A percentile compares a stretch with the other conserved stretches of the same genome.
Conservation (phyloP, 2,113 vertebrate species). For the Lophochroa leadbeateri region DNA sequence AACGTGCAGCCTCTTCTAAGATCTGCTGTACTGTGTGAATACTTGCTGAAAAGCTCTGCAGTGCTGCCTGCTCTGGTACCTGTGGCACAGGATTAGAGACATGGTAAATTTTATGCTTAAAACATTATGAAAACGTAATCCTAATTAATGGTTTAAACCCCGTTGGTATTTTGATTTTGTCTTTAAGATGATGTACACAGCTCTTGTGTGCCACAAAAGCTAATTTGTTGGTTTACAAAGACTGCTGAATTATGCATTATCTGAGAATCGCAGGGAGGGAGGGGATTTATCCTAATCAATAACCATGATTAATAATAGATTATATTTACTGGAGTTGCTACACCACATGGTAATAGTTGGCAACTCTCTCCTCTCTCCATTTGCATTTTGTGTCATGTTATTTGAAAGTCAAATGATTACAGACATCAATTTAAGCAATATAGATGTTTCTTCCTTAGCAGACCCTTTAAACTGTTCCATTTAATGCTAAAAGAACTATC, state of each 20-base stretch:
- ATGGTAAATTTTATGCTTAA: neutral
- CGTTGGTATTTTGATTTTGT: neutral
- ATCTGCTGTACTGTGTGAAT: constrained; percentile 79
- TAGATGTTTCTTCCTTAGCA: constrained; percentile 12
- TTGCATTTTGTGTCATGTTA: constrained; percentile 11
- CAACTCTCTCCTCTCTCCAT: neutral
- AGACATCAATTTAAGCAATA: constrained; percentile 25
- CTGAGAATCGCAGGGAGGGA: constrained; percentile 9
- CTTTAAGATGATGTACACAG: neutral
- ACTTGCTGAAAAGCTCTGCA: constrained; percentile 68
- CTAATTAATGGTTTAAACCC: constrained; percentile 33
- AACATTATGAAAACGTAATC: neutral
- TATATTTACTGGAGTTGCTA: constrained; percentile 29
- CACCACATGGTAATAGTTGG: neutral
- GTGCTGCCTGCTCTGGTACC: constrained; percentile 60
- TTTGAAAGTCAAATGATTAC: constrained; percentile 51
- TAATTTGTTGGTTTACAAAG: constrained; percentile 37
- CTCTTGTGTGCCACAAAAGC: constrained; percentile 7
- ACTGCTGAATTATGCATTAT: constrained; percentile 41
- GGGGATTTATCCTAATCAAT: constrained; percentile 52
- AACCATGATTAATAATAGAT: constrained; percentile 58
- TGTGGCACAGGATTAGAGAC: neutral
- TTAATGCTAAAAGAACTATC: constrained; percentile 23
- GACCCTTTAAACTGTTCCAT: constrained; percentile 42
- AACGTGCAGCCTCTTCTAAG: constrained; percentile 84